Evolutionary conservation across 1,140 invertebrate species (phyloP), one percentile per base, ranked within the genome.

Genomic region (Drosophila hydei): DNA sequence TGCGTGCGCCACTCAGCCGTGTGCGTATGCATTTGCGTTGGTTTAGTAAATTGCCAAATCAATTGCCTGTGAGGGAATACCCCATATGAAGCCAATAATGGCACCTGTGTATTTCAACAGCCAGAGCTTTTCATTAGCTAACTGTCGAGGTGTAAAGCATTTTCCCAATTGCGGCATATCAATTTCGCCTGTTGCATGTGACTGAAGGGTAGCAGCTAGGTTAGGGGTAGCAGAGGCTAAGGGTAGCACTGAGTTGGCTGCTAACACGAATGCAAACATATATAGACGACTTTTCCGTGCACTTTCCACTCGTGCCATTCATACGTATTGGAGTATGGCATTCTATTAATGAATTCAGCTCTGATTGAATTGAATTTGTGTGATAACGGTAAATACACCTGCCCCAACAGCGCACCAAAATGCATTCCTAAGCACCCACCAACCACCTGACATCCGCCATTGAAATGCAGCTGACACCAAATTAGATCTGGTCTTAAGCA

Each of bases 41-140:
- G 54, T 75, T 77, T 70, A 71, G 36, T 62, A 75, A 81, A 77
- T 81, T 81, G 78, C 51, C 74, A 81, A 83, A 81, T 83, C 79
- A 81, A 81, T 83, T 83, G 79, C 51, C 71, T 40, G 52, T 16
- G 51, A 47, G 61, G 48, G 27, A 54, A 55, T 12, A 21, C 14
- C 40, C 11, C 11, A 9, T 27, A 52, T 67, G 40, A 27, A 21
- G 61, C 45, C 51, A 52, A 71, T 58, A 27, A 36, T 16, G 45
- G 45, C 48, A 72, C 19, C 60, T 71, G 38, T 14, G 18, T 45
- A 45, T 11, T 12, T 45, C 5, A 21, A 30, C 7, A 42, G 16
- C 7, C 11, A 19, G 38, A 45, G 27, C 36, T 56, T 64, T 48
- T 12, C 59, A 62, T 54, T 69, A 69, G 30, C 40, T 58, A 4